Evolutionary conservation across 2,888 invertebrate species (phyloP), one percentile per base, ranked within the genome.

Genomic region (Morinoia aosen): DNA sequence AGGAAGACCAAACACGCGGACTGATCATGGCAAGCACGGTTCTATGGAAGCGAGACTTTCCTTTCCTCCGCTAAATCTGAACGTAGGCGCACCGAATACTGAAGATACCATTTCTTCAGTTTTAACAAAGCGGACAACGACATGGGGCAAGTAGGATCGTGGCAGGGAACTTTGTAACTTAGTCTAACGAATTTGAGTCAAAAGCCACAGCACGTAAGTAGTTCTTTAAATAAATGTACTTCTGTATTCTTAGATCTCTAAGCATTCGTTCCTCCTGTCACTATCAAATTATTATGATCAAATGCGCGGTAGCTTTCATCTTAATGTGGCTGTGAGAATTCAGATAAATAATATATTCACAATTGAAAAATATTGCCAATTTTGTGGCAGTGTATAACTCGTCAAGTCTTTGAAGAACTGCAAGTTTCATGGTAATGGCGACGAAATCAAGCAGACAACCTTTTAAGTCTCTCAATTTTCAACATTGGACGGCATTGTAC

Each of bases 1-100:
- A 93, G 93, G 8, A 14, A 48, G 58, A 93, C 57, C 93, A 93
- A 93, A 93, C 93, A 93, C 57, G 93, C 90, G 40, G 40, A 11
- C 93, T 93, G 93, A 93, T 93, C 93, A 93, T 93, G 48, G 4
- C 48, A 48, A 56, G 16, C 56, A 57, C 93, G 5, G 93, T 57
- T 57, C 57, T 57, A 90, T 90, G 33, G 56, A 57, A n/a, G 3
- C 93, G 12, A 48, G 57, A 48, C 57, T 93, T 48, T 33, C 93
- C 33, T 48, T 90, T 0, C 10, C 40, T 16, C 1, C 14, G 16
- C 16, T 39, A 2, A 90, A 90, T 90, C 40, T 48, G 16, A 90
- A 39, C 76, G 16, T 76, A 8, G 19, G 33, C 25, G 12, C 76
- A 76, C 33, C 25, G 25, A 33, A 16, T 3, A 19, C 76, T 76